These are phyloP conservation scores for Chirona hameri DNA, from an alignment of 2,888 invertebrate genomes.

Conservation along the genomic window DNA sequence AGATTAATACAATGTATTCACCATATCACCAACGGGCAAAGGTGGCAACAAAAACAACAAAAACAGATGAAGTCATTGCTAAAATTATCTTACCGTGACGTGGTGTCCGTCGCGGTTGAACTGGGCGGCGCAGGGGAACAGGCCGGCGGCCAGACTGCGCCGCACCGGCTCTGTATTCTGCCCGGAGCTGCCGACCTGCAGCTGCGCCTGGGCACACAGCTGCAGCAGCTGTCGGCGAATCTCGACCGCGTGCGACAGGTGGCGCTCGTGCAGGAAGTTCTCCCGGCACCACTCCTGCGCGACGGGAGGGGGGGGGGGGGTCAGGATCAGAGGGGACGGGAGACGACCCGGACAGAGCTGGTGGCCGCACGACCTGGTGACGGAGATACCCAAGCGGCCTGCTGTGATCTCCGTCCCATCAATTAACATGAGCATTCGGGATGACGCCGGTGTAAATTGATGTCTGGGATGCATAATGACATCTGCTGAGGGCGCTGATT, in stretches of 20 bases:
- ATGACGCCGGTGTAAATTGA: too few relatives aligned
- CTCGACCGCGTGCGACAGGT: conserved; percentile 73
- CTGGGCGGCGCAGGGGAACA: conserved; percentile 84
- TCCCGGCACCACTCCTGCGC: conserved; percentile 81
- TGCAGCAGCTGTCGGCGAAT: conserved; percentile 74
- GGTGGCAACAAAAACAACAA: not conserved
- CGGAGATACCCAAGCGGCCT: too few relatives aligned
- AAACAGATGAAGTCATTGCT: not conserved
- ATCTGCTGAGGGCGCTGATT: too few relatives aligned
- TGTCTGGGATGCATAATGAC: too few relatives aligned
- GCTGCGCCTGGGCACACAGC: conserved; percentile 61
- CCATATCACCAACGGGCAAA: too few relatives aligned
- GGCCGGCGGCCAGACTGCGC: conserved; percentile 68
- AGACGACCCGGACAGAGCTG: too few relatives aligned
- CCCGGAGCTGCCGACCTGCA: conserved; percentile 62
- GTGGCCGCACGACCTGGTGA: too few relatives aligned
- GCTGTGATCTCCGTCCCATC: too few relatives aligned
- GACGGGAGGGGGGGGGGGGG: conserved; percentile 35
- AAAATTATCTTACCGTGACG: conserved; percentile 55
- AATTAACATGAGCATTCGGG: too few relatives aligned
- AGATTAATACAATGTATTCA: too few relatives aligned
- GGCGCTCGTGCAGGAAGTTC: conserved; percentile 77
- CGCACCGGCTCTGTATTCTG: conserved; percentile 47
- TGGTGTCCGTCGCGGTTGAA: conserved; percentile 68
- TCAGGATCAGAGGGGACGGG: too few relatives aligned